Conservation (phyloP, 1,140 invertebrate species). For the Tyrophagus putrescentiae region DNA sequence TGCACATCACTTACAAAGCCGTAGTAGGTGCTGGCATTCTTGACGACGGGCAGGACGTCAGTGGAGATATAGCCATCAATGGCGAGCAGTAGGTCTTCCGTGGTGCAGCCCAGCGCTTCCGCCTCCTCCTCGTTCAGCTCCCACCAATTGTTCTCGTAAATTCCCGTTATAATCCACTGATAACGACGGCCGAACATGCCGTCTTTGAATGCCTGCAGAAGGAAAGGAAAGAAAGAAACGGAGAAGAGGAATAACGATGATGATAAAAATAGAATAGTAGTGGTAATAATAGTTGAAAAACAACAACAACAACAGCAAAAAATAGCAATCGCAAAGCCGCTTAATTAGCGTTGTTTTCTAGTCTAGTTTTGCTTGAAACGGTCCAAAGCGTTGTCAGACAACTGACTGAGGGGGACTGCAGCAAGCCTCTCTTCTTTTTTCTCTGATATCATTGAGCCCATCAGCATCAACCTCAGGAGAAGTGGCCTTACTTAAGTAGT, state of each 20-base stretch:
- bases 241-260: no score
- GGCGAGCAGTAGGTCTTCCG: slow-evolving; percentile 56
- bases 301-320: no score
- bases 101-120: slow-evolving; percentile 46
- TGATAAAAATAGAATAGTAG: no score
- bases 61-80: slow-evolving; percentile 80
- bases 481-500: no score
- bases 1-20: slow-evolving; percentile 57
- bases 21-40: slow-evolving; percentile 64
- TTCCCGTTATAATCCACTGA: slow-evolving; percentile 91
- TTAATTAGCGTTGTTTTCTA: slow-evolving; percentile 9
- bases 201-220: slow-evolving; percentile 40
- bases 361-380: no score
- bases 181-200: slow-evolving; percentile 73
- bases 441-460: no score
- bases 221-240: background rate
- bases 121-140: slow-evolving; percentile 35
- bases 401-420: no score
- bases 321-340: no score
- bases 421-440: no score
- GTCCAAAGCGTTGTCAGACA: no score
- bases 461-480: no score
- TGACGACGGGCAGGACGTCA: slow-evolving; percentile 57
- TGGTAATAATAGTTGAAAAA: no score
- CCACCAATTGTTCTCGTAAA: slow-evolving; percentile 61